A percentile compares a stretch with the other conserved stretches of the same genome.
phyloP scores from a whole-genome alignment of 2,797 vertebrate species.

The Peromyscus attwateri region DNA sequence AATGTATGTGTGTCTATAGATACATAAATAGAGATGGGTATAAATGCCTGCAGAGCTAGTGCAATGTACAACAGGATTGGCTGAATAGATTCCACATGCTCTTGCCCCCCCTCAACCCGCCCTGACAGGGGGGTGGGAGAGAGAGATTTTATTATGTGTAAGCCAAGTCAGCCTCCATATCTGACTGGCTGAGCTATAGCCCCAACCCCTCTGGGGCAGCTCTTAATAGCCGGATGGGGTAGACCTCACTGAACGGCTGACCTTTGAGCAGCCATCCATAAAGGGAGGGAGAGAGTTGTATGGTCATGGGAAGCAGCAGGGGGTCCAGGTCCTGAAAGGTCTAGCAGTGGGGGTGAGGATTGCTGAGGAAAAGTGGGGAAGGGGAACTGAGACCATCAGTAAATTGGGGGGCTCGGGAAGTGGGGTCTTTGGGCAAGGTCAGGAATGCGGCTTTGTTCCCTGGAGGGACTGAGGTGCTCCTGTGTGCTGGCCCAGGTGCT shows the following conservation, averaged over 20 bases:
- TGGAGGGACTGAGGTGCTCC: background rate
- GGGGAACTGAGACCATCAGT: background rate
- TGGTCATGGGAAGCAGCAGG: background rate
- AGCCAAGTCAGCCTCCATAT: background rate
- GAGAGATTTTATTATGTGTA: background rate
- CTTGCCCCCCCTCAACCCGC: no score
- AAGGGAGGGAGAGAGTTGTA: background rate
- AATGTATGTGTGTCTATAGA: no score
- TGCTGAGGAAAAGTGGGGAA: background rate
- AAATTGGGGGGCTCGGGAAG: background rate
- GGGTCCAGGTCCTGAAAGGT: background rate
- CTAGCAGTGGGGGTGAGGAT: background rate
- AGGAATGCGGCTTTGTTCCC: background rate
- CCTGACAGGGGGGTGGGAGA: background rate
- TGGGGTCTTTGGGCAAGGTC: no score
- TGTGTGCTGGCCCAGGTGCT: background rate
- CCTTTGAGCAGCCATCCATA: background rate
- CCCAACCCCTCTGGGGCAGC: background rate
- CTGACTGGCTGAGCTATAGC: background rate
- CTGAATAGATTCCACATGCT: background rate
- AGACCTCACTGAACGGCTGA: background rate
- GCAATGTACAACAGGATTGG: background rate
- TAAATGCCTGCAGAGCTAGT: background rate
- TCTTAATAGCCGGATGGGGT: no score
- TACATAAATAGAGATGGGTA: no score